Conservation (phyloP, 2,888 invertebrate species). For the Thymelicus lineola region DNA sequence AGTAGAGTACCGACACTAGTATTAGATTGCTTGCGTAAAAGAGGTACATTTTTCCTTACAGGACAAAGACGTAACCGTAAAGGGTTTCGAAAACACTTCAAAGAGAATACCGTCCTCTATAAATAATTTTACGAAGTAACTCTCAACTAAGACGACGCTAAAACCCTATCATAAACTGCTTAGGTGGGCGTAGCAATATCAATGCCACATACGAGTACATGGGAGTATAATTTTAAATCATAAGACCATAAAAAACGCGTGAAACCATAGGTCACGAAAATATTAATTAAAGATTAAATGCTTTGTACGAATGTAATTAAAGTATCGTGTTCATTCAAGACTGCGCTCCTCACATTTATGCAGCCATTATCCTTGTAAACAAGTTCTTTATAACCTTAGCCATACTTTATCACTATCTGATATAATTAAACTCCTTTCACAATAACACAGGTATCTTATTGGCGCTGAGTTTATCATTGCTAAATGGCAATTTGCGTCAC, state of each 20-base stretch:
- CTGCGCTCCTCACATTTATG: slow-evolving; percentile 20
- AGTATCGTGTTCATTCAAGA: background rate
- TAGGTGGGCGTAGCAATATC: no score
- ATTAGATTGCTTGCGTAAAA: no score
- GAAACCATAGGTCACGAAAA: background rate
- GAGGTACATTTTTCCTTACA: no score
- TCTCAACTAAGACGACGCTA: no score
- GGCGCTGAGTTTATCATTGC: slow-evolving; percentile 35
- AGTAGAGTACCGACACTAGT: no score
- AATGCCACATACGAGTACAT: no score
- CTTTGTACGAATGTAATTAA: background rate
- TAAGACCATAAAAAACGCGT: background rate
- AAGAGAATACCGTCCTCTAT: no score
- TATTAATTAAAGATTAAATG: background rate
- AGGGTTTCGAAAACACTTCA: no score
- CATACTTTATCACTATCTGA: slow-evolving; percentile 28
- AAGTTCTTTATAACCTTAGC: slow-evolving; percentile 31
- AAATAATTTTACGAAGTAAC: no score
- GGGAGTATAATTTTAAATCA: background rate
- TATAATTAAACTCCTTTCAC: slow-evolving; percentile 36
- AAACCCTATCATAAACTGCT: no score
- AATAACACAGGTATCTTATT: slow-evolving; percentile 34
- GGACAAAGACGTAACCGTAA: no score
- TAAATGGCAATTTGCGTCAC: slow-evolving; percentile 44
- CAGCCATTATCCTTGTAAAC: slow-evolving; percentile 34